Evolutionary conservation across 2,888 invertebrate genomes (phyloP).

Genomic region (Nephrotoma appendiculata): DNA sequence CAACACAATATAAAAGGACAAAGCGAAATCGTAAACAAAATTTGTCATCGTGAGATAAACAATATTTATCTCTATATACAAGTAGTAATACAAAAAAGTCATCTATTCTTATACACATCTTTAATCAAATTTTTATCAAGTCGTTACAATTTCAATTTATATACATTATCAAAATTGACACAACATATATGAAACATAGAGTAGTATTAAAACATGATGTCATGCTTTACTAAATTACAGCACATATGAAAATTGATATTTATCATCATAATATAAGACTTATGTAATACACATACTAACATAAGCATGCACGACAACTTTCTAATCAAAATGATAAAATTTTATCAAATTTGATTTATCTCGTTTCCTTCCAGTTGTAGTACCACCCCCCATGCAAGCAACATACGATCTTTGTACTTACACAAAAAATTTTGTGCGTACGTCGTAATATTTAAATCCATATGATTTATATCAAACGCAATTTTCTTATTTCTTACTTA

Average conservation of each 20-base stretch:
- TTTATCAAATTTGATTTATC: neutral
- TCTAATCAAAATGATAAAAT: neutral
- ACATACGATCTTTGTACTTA: neutral
- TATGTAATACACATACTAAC: neutral
- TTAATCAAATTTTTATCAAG: neutral
- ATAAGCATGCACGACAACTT: neutral
- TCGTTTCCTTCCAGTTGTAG: neutral
- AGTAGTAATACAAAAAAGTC: neutral
- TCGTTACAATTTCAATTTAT: neutral
- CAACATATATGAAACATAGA: neutral
- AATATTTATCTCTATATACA: neutral
- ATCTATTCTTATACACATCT: neutral
- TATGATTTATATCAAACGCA: neutral
- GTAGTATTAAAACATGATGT: neutral
- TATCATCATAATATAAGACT: neutral
- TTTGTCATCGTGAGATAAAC: neutral
- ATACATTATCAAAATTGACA: neutral
- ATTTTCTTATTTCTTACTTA: neutral
- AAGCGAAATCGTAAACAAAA: neutral
- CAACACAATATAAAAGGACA: neutral
- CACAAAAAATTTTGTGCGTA: neutral
- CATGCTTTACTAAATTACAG: neutral
- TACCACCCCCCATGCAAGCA: neutral
- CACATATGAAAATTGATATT: neutral
- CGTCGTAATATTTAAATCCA: neutral